Conservation (phyloP, 2,888 invertebrate species). For the Erebia palarica region DNA sequence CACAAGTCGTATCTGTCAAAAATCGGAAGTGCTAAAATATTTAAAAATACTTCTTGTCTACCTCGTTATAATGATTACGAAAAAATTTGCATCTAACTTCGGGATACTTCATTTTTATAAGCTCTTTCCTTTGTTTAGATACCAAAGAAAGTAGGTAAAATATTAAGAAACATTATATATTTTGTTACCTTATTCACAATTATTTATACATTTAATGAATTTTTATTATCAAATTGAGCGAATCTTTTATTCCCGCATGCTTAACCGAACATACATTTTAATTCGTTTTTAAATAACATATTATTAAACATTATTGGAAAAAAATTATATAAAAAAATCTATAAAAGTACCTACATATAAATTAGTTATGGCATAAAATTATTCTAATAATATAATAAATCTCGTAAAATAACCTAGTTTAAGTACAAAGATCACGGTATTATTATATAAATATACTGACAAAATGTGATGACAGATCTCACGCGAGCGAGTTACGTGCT, state of each 20-base stretch:
- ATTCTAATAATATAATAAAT: conserved; percentile 67
- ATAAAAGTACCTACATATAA: conserved; percentile 65
- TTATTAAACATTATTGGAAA: conserved; percentile 57
- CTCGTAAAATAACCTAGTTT: conserved; percentile 67
- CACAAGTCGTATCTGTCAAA: conserved; percentile 5
- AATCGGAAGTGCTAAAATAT: conserved; percentile 29
- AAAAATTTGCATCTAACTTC: neutral
- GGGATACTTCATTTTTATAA: conserved; percentile 10
- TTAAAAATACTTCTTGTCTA: conserved; percentile 29
- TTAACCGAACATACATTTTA: conserved; percentile 59
- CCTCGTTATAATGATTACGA: neutral
- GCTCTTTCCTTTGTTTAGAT: conserved; percentile 15
- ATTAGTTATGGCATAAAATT: conserved; percentile 81
- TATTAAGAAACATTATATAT: neutral
- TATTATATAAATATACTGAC: conserved; percentile 43
- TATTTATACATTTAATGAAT: conserved; percentile 44
- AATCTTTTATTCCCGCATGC: conserved; percentile 57
- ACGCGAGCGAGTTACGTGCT: conserved; percentile 18
- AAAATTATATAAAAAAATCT: conserved; percentile 60
- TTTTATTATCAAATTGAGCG: conserved; percentile 69
- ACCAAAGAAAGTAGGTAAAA: conserved; percentile 14
- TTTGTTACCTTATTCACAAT: conserved; percentile 23
- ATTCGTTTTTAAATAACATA: conserved; percentile 46
- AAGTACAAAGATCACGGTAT: conserved; percentile 71
- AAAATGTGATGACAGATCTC: conserved; percentile 58